Base-by-base conservation (phyloP, 2,888 invertebrate species). In the Asteroscopus sphinx region DNA sequence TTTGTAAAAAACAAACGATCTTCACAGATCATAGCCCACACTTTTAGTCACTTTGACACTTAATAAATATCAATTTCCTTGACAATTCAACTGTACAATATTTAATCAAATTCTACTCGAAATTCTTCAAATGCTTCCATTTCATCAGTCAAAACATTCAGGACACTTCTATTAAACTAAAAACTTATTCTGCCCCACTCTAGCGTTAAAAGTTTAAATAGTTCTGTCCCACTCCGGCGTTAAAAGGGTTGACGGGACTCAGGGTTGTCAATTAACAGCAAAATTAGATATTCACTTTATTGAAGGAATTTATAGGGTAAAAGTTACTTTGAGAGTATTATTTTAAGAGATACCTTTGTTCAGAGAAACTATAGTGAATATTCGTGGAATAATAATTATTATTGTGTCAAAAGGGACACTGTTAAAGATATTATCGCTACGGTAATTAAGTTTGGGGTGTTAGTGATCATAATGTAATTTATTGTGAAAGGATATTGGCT, bases 281-380 rank as follows among this genome's bases (percentile, higher is more conserved):
- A 62, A 72, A 68, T 79, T 68, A 62, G 66, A 72, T 68, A 77
- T 76, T 80, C 80, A 72, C 73, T 77, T 77, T 72, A 68, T 67
- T 60, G 39, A 58, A 56, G 33, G 52, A 75, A 67, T 68, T 74
- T 62, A 56, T 55, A 47, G 47, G 55, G 47, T 26, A 49, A 63
- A 51, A 59, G 66, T 69, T 35, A 30, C 55, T 60, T 48, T 36
- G 25, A 17, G 8, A 39, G 51, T 66, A 73, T 74, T 73, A 63
- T 76, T 74, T 64, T 59, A 66, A 59, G 45, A 62, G 46, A 32
- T 45, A 17, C 42, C 39, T 41, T 55, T 54, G 53, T 66, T 57
- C 36, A 37, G 17, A 21, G 55, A 44, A 65, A 65, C 65, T 61
- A 66, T 57, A 28, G 9, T 6, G 7, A 9, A 32, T 35, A 26